Evolutionary conservation across 1,140 invertebrate species (phyloP), one percentile per base, ranked within the genome.

Genomic region (Drosophila takahashii): DNA sequence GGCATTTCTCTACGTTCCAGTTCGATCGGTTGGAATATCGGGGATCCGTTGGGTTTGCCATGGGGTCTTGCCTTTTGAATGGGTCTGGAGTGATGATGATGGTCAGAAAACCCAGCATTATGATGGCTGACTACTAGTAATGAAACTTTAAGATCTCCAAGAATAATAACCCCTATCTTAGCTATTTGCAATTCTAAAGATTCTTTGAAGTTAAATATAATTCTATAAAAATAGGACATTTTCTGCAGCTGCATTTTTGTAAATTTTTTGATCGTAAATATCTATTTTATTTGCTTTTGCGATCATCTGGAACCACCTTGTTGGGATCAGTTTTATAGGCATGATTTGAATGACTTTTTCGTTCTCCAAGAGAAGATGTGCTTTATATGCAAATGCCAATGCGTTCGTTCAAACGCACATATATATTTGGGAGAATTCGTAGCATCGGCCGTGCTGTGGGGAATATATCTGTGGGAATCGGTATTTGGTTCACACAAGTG

Each of bases 401-500:
- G 42, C n/a, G 22, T 32, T 15, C 27, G 26, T 29, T 27, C 47
- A 32, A 47, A 18, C 11, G 15, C 66, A 32, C 72, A 48, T 53
- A 41, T 66, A 36, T 71, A 60, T 52, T 29, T 66, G 15, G 50
- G 15, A 65, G 29, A 62, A 48, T 36, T 32, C 13, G 15, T 29
- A 44, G 42, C 32, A 65, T 39, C 32, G 34, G 26, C 13, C 34
- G 27, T 37, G 41, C 16, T 42, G 27, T 37, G 41, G 50, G 26
- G 27, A 56, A 61, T 29, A 39, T 41, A 58, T 61, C 32, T 39
- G 57, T 60, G 64, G 61, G 64, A 67, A 64, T 62, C 42, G 69
- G 53, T 66, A 62, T 64, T 71, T 71, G 65, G 66, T 70, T 69
- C 66, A 70, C 64, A 53, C 66, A 69, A 70, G 64, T 48, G 64